Conservation (phyloP, 2,113 vertebrate genomes). For the Phalacrocorax pelagicus region DNA sequence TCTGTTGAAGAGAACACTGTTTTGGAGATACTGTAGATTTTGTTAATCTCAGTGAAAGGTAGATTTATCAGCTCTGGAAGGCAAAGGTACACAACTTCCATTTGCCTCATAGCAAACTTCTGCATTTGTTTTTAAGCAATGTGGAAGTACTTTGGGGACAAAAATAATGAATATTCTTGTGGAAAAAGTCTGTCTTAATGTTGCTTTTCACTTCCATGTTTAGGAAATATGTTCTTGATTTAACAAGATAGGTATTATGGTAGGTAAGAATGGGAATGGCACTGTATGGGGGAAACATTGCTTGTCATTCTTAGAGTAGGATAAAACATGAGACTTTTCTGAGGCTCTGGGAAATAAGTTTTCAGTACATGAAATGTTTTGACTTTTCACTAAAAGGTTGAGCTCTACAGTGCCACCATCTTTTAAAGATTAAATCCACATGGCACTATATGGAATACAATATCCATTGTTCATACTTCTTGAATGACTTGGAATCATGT, state of each 20-base stretch:
- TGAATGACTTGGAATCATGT: constrained; percentile 56
- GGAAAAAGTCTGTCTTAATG: neutral
- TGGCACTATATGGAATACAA: constrained; percentile 28
- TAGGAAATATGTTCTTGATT: neutral
- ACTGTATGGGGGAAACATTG: neutral
- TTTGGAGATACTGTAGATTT: neutral
- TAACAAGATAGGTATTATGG: neutral
- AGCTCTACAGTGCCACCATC: constrained; percentile 30
- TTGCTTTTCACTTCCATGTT: neutral
- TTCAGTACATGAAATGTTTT: neutral
- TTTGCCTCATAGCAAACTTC: neutral
- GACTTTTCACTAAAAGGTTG: neutral
- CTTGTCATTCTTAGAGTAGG: neutral
- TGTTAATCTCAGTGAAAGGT: neutral
- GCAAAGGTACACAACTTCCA: neutral
- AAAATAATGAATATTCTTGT: neutral
- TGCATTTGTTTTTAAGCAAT: neutral
- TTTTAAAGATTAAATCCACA: constrained; percentile 58
- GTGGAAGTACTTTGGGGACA: neutral
- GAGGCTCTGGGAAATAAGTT: neutral
- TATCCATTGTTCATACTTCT: constrained; percentile 62
- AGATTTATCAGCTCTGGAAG: neutral
- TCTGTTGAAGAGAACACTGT: neutral
- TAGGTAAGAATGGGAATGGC: neutral
- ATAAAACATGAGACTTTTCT: neutral